Percentiles rank a stretch among this genome's conserved stretches.
phyloP scores from a whole-genome alignment of 2,888 invertebrate species.

The Stegophylla sp. region DNA sequence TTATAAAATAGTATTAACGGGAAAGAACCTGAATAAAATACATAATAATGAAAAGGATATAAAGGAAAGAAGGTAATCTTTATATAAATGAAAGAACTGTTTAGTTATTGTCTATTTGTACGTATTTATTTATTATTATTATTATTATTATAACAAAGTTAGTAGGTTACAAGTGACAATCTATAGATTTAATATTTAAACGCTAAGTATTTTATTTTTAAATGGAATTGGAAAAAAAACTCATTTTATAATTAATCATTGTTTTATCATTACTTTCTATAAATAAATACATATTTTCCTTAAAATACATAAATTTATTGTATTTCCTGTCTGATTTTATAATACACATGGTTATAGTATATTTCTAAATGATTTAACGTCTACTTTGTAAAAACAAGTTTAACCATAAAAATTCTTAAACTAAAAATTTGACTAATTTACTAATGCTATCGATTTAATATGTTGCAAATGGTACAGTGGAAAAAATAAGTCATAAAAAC shows the following conservation, averaged over 20 bases:
- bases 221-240: neutral
- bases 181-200: slow-evolving; percentile 42
- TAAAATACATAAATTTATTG: slow-evolving; percentile 2
- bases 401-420: neutral
- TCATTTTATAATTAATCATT: slow-evolving; percentile 14
- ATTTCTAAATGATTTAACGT: slow-evolving; percentile 9
- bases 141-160: neutral
- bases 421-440: neutral
- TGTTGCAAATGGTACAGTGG: neutral
- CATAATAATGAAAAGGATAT: neutral
- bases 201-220: slow-evolving; percentile 18
- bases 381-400: neutral
- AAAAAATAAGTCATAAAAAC: neutral
- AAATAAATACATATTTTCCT: neutral
- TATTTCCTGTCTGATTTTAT: neutral
- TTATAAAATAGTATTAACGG: slow-evolving; percentile 9
- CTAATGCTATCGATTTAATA: slow-evolving; percentile 2
- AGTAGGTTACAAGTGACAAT: slow-evolving; percentile 53
- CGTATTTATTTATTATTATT: neutral
- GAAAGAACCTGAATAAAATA: slow-evolving; percentile 9
- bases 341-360: neutral
- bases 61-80: slow-evolving; percentile 16
- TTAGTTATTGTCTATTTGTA: neutral
- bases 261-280: neutral
- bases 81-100: slow-evolving; percentile 21